Percentiles rank a stretch among this genome's conserved stretches.
phyloP scores from a whole-genome alignment of 2,113 vertebrate genomes.

The Miniopterus natalensis region DNA sequence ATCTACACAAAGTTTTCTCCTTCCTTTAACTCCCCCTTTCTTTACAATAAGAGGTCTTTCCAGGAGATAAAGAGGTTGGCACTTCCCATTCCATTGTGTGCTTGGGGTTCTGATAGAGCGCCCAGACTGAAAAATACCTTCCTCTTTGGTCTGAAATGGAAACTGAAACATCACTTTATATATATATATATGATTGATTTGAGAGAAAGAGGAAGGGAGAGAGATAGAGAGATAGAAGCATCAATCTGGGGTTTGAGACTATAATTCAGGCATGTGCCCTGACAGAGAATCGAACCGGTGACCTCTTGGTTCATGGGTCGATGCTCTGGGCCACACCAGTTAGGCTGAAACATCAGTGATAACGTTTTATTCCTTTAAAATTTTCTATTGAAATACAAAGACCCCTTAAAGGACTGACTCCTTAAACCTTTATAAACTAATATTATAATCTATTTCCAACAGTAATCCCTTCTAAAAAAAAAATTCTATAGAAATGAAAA shows the following conservation, averaged over 20 bases:
- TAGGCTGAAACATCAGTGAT: neutral
- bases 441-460: neutral
- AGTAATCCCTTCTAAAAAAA: neutral
- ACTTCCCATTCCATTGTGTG: neutral
- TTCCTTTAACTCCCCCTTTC: neutral
- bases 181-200: no score
- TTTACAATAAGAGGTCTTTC: neutral
- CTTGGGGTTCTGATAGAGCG: neutral
- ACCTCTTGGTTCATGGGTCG: no score
- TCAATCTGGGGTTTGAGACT: no score
- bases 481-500: neutral
- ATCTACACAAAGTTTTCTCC: neutral
- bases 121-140: neutral
- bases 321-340: no score
- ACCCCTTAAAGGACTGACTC: neutral
- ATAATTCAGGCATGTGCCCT: no score
- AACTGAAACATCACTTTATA: neutral
- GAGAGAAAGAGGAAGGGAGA: no score
- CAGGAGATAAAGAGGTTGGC: neutral
- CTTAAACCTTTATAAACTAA: neutral
- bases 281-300: no score
- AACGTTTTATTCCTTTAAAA: constrained; percentile 12
- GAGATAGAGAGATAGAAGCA: no score
- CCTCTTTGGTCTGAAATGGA: neutral
- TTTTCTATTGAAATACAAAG: constrained; percentile 17